These are phyloP conservation scores for Maconellicoccus hirsutus DNA, from an alignment of 1,140 invertebrate species.

Conservation along the genomic window DNA sequence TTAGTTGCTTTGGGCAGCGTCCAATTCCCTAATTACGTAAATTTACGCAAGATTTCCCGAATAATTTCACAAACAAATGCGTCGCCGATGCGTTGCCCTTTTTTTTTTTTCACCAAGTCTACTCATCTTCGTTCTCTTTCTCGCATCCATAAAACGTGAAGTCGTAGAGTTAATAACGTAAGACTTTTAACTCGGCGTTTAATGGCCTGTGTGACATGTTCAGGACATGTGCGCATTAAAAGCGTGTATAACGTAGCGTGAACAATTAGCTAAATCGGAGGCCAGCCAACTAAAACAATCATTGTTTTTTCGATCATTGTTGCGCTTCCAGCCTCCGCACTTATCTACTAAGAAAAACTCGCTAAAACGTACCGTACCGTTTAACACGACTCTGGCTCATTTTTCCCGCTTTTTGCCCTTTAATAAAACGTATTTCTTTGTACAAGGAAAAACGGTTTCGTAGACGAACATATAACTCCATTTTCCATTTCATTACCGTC, in stretches of 20 bases:
- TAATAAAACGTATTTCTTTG: too few species aligned
- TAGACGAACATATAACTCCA: too few species aligned
- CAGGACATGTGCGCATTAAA: background rate
- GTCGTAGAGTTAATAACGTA: background rate
- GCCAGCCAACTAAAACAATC: background rate
- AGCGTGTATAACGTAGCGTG: constrained; percentile 2
- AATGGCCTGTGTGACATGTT: constrained; percentile 1
- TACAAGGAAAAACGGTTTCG: too few species aligned
- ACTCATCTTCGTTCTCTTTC: too few species aligned
- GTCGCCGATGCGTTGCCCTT: background rate
- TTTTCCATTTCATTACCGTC: too few species aligned
- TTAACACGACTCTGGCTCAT: too few species aligned
- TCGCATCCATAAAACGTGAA: background rate
- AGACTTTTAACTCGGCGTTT: background rate
- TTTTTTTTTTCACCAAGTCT: too few species aligned
- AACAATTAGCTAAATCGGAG: constrained; percentile 2
- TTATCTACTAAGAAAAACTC: too few species aligned
- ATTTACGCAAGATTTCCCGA: constrained; percentile 7
- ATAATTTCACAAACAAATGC: background rate
- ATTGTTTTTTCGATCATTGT: background rate
- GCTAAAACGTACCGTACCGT: too few species aligned
- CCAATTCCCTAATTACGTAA: constrained; percentile 8
- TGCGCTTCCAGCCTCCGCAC: too few species aligned
- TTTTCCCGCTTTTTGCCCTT: too few species aligned
- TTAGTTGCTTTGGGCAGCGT: constrained; percentile 1